Percentiles rank a stretch among this genome's conserved stretches.
Evolutionary conservation across 2,888 invertebrate genomes (phyloP).

Genomic region (Blera fallax): DNA sequence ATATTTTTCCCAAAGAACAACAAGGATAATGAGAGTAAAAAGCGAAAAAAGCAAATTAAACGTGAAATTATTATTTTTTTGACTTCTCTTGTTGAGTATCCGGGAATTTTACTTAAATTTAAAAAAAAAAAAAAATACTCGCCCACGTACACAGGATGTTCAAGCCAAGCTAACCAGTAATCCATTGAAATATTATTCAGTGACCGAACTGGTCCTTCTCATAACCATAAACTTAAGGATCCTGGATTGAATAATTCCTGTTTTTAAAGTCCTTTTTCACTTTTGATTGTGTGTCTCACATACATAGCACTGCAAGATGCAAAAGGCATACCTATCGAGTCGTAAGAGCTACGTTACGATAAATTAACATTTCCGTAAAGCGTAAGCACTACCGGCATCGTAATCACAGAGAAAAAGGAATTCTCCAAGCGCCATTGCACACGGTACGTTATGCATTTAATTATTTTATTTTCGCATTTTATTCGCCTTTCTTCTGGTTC

Average conservation of each 20-base stretch:
- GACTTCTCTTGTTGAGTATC: not conserved
- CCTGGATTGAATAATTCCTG: no score
- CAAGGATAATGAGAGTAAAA: conserved; percentile 29
- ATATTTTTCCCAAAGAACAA: not conserved
- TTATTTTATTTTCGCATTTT: conserved; percentile 59
- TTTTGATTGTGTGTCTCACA: not conserved
- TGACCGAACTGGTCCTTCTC: not conserved
- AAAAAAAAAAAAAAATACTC: not conserved
- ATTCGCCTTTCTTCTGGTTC: conserved; percentile 24
- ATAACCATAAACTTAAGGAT: conserved; percentile 23
- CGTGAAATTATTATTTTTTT: conserved; percentile 16
- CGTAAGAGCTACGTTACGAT: not conserved
- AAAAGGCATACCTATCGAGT: not conserved
- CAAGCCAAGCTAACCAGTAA: conserved; percentile 30
- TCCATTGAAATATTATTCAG: conserved; percentile 52
- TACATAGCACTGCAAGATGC: not conserved
- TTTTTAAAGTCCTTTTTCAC: no score
- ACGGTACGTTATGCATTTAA: conserved; percentile 48
- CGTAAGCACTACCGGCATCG: not conserved
- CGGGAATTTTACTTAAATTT: not conserved
- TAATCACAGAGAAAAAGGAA: not conserved
- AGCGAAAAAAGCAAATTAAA: conserved; percentile 24
- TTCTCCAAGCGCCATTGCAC: conserved; percentile 25
- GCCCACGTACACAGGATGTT: no score
- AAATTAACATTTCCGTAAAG: conserved; percentile 36